These are phyloP conservation scores for Dendrocincla tyrannina DNA, from an alignment of 2,797 vertebrate species.

Conservation along the genomic window DNA sequence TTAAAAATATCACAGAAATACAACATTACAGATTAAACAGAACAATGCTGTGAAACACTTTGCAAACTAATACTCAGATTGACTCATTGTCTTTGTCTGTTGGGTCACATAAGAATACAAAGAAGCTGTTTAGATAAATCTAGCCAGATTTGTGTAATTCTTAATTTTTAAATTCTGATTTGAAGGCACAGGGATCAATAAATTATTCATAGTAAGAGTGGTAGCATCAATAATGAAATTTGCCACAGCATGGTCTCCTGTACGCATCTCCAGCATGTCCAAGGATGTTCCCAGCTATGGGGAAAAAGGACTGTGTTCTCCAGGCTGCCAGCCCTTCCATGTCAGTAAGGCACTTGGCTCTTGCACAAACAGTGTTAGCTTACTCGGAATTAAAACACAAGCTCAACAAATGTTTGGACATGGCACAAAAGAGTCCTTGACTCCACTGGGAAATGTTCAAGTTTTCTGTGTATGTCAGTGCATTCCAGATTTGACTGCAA, in stretches of 20 bases:
- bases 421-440: background rate
- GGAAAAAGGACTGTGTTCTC: background rate
- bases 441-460: background rate
- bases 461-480: background rate
- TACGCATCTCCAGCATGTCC: background rate
- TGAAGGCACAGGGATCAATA: background rate
- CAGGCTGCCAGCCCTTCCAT: background rate
- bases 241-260: background rate
- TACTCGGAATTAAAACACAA: background rate
- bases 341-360: background rate
- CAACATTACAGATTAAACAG: background rate
- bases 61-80: background rate
- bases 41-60: background rate
- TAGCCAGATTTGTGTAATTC: background rate
- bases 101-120: background rate
- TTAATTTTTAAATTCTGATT: background rate
- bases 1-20: background rate
- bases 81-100: background rate
- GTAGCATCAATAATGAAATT: background rate
- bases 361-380: background rate
- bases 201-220: background rate
- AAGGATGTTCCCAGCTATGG: background rate
- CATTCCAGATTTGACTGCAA: background rate
- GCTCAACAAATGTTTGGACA: background rate
- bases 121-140: background rate